Evolutionary conservation across 2,888 invertebrate species (phyloP).

Genomic region (Troides oblongomaculatus): DNA sequence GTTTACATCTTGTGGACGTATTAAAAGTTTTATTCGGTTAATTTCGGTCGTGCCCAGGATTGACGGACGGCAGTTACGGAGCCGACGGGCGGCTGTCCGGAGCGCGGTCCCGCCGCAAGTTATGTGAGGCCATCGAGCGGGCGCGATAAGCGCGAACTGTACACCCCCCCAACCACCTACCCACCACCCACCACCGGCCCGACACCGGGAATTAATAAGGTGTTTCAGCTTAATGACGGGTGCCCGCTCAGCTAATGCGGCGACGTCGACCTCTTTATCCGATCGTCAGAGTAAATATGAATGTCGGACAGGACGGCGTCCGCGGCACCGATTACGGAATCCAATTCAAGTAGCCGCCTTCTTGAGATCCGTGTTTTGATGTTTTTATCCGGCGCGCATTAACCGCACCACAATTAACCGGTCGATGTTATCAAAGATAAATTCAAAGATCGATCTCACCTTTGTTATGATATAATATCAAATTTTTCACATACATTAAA

Average conservation of each 20-base stretch:
- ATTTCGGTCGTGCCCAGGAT: constrained; percentile 26
- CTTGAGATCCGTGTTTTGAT: not conserved
- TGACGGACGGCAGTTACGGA: constrained; percentile 32
- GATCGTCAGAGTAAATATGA: constrained; percentile 11
- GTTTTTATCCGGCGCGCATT: not conserved
- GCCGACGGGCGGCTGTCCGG: not conserved
- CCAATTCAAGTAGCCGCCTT: not conserved
- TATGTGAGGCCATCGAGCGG: constrained; percentile 13
- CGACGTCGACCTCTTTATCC: constrained; percentile 20
- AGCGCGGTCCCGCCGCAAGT: constrained; percentile 33
- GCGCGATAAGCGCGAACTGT: constrained; percentile 12
- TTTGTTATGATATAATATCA: too few relatives aligned
- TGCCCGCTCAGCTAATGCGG: constrained; percentile 7
- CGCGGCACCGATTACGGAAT: not conserved
- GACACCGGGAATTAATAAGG: constrained; percentile 21
- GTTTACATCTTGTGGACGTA: constrained; percentile 32
- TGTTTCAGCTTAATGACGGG: constrained; percentile 27
- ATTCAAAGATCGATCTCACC: too few relatives aligned
- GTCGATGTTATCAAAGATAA: too few relatives aligned
- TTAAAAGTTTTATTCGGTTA: constrained; percentile 29
- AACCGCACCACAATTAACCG: not conserved
- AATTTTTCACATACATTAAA: too few relatives aligned
- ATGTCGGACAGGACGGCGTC: not conserved
- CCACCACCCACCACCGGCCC: too few relatives aligned
- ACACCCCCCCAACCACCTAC: not conserved